phyloP scores from a whole-genome alignment of 2,113 vertebrate species.

The Atlantisia rogersi region DNA sequence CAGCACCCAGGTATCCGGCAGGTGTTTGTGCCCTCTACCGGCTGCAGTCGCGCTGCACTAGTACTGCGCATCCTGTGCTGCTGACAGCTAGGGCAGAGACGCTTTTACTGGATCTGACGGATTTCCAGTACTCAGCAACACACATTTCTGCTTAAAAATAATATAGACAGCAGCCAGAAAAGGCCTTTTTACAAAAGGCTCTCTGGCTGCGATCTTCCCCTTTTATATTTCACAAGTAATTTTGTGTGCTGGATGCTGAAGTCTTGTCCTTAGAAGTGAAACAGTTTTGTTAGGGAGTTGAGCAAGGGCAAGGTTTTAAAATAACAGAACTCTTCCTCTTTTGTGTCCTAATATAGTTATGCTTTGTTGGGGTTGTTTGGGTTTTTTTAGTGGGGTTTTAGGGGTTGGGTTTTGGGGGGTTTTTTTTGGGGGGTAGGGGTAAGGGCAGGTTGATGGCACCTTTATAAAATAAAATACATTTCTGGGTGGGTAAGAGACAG shows the following conservation, averaged over 20 bases:
- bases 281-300: background rate
- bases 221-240: background rate
- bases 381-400: background rate
- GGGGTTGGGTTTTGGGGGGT: too few relatives aligned
- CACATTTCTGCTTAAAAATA: background rate
- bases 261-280: background rate
- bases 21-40: background rate
- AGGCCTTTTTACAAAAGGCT: too few relatives aligned
- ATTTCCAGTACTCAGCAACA: background rate
- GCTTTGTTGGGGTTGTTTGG: background rate
- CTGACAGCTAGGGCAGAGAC: background rate
- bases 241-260: background rate
- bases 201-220: background rate
- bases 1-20: background rate
- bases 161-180: accelerated
- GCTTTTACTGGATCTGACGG: background rate
- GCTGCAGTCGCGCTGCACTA: background rate
- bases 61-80: too few relatives aligned
- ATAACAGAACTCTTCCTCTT: background rate
- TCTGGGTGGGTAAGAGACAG: background rate
- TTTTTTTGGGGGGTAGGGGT: too few relatives aligned
- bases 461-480: background rate
- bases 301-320: background rate
- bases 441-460: background rate
- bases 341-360: background rate